Evolutionary conservation across 2,113 vertebrate species (phyloP), one percentile per base, ranked within the genome.

Genomic region (Anarhynchus alexandrinus): DNA sequence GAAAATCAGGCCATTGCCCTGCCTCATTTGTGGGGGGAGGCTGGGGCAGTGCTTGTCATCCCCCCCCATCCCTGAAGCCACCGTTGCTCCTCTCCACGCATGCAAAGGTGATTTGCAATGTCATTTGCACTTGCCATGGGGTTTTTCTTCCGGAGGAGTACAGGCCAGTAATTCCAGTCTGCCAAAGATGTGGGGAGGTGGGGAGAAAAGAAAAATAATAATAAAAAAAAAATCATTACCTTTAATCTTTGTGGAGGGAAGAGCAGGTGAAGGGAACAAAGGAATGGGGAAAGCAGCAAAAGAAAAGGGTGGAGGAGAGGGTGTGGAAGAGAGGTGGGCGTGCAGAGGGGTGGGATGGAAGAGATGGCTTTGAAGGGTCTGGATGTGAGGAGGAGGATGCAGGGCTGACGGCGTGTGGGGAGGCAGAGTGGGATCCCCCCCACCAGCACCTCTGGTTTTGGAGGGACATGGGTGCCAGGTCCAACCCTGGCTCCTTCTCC

Each of bases 61-160:
- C 4, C 2, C 11, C 6, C 8, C 2, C 1, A 1, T 32, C 42
- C 10, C 47, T 25, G 27, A 40, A 89, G 42, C n/a, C 1, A 3
- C 55, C 1, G 0, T 34, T 29, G 15, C n/a, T 61, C 29, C 12
- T 74, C 23, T 34, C 30, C 40, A 7, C 1, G 1, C 5, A 0
- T 1, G 10, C 36, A 54, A 27, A 84, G n/a, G 40, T 79, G 25
- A 67, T 16, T 93, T 71, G 22, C 38, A 55, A 1, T 42, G 38
- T 6, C 55, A 14, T 18, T 58, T 32, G 36, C 20, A 11, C 32
- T 74, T 40, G 21, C 72, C 34, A 9, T 0, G 0, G 40, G 72
- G 4, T 59, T 82, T 93, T 80, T 61, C 58, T 34, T 89, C 64
- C 0, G 2, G 27, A 77, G 43, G 12, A 95, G 27, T 38, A 45